phyloP scores from a whole-genome alignment of 2,888 invertebrate species.

The Oasisia sp. region DNA sequence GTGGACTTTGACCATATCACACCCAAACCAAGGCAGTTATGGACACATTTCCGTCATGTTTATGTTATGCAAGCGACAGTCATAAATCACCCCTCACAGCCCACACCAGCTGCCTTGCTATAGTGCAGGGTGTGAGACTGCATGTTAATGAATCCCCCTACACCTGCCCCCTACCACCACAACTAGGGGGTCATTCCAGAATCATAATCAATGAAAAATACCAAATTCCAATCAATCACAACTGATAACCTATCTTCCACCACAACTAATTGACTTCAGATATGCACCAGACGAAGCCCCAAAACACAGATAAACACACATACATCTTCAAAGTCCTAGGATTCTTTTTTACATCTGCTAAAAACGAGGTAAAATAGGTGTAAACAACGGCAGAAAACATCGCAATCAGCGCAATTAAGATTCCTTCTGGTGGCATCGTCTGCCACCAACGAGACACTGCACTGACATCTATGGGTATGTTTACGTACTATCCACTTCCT shows the following conservation, averaged over 20 bases:
- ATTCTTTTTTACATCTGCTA: background rate
- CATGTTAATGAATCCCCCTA: background rate
- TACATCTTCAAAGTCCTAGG: background rate
- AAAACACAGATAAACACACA: too few relatives aligned
- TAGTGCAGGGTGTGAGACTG: background rate
- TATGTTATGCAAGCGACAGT: background rate
- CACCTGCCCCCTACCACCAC: too few relatives aligned
- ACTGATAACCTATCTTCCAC: too few relatives aligned
- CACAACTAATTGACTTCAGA: too few relatives aligned
- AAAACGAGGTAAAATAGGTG: background rate
- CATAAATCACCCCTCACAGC: background rate
- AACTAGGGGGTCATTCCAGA: background rate
- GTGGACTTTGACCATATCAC: background rate
- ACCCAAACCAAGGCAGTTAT: background rate
- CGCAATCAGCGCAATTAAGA: background rate
- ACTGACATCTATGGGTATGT: background rate
- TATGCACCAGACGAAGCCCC: too few relatives aligned
- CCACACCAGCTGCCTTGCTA: background rate
- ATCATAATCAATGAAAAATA: background rate
- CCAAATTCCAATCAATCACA: too few relatives aligned
- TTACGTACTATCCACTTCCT: background rate
- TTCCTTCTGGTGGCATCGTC: background rate
- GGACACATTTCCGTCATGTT: background rate
- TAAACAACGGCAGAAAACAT: background rate
- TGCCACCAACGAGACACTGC: background rate